Base-by-base conservation (phyloP, 2,888 invertebrate genomes). In the Platycnemis pennipes region DNA sequence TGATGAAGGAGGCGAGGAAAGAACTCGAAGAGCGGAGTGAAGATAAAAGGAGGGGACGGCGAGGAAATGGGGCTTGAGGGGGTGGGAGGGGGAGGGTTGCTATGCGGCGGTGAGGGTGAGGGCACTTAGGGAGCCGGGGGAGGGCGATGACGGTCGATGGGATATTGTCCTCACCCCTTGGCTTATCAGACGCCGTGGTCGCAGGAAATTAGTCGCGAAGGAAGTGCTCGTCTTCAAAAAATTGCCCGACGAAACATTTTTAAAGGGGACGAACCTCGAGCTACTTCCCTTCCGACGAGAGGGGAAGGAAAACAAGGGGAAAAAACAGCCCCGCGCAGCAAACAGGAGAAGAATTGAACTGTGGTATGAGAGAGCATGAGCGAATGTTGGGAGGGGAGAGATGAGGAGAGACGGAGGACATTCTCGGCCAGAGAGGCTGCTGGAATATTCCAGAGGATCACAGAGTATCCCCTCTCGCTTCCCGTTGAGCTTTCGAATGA, bases 141-240 rank as follows among this genome's bases (percentile, higher is more conserved):
- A 26, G 77, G 45, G 26, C n/a, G 88, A 7, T 19, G 89, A 44
- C 44, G 91, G 63, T 91, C 91, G 91, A 91, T 91, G 91, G 63
- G 91, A 45, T 63, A 91, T 63, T 91, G 91, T 91, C 91, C 91
- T 91, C 91, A n/a, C 56, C 42, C 91, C 44, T 63, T n/a, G 8
- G 13, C 91, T 91, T 91, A 91, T 91, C 91, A 91, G 91, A 22
- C 63, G 69, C 42, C 91, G 91, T 63, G 91, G 63, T 91, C 91
- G 22, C 44, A 91, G 91, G 91, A 91, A 91, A 91, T 91, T 91
- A 91, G 91, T 63, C 91, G 63, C 13, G 89, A 89, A 42, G 56
- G 89, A 91, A 91, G 91, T 44, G 63, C 44, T 91, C 91, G 63
- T 91, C 91, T 63, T 63, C 44, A 91, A 69, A 56, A 77, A 91